Base-by-base conservation (phyloP, 1,140 invertebrate species). In the Hyphantria cunea region DNA sequence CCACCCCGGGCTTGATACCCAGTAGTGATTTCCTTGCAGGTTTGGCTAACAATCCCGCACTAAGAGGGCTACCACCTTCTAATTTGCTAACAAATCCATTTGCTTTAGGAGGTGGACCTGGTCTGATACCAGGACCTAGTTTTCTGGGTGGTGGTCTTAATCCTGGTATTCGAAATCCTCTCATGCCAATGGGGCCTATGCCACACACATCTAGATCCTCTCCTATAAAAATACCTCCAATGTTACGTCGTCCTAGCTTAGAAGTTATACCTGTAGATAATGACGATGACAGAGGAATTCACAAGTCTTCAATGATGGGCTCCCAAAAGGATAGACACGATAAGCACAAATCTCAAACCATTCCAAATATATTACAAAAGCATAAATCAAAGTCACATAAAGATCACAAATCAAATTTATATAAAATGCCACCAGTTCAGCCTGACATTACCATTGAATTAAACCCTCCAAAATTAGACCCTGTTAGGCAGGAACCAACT, bases 1-100 rank as follows among this genome's bases (percentile, higher is more conserved):
- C 94, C 0, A 91, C 92, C 54, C 92, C 93, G 33, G 89, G 91
- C 0, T 64, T 93, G 10, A 92, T 92, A 63, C 86, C 91, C 64
- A 67, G 80, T 11, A 76, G 68, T 65, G 84, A 89, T 11, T 84
- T 92, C 41, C 76, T 90, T 54, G 78, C 87, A 58, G 76, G 79
- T 14, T 64, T 91, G 52, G 78, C 86, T 9, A 90, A 90, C 58
- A 90, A 88, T 77, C 87, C 86, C 32, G 86, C 86, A 31, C 65
- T 91, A 31, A 76, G 88, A 74, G 84, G 88, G 11, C 51, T 91
- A 41, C 71, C 76, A 31, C 62, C 81, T 25, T 77, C 80, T 31
- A 90, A 82, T 75, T 73, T 91, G 61, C 64, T 91, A 47, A 79
- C 78, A 15, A 91, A 91, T 78, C 89, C 89, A 14, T 92, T 88